Conservation (phyloP, 2,113 vertebrate genomes). For the Scomber colias region DNA sequence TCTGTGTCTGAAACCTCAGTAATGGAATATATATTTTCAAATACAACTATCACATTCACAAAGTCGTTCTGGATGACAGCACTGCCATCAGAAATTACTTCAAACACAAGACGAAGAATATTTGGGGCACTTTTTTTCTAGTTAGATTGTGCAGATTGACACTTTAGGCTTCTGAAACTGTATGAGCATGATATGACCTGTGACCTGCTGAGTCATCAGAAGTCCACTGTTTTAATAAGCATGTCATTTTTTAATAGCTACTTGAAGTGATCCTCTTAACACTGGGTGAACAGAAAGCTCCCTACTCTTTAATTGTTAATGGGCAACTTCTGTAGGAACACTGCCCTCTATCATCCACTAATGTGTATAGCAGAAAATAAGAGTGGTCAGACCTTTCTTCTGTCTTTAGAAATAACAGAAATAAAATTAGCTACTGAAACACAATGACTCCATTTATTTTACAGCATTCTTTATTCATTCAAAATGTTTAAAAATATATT, state of each 20-base stretch:
- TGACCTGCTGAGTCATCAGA: constrained; percentile 10
- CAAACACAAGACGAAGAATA: not conserved
- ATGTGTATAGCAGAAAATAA: not conserved
- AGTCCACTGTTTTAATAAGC: constrained; percentile 4
- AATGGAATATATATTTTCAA: constrained; percentile 5
- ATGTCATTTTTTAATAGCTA: not conserved
- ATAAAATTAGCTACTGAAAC: not conserved
- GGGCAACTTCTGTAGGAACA: not conserved
- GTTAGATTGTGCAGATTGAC: too few relatives aligned
- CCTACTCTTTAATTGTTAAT: not conserved
- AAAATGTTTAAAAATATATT: constrained; percentile 68
- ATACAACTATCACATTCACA: not conserved
- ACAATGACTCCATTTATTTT: not conserved
- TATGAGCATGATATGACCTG: not conserved
- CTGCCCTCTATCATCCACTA: constrained; percentile 41
- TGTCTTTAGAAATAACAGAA: not conserved
- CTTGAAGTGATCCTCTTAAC: constrained; percentile 16
- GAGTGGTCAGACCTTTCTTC: not conserved
- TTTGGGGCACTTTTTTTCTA: not conserved
- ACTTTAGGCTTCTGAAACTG: not conserved
- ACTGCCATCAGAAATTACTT: not conserved
- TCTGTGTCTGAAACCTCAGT: not conserved
- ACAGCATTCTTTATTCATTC: constrained; percentile 73
- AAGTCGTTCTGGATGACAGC: not conserved
- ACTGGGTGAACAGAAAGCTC: not conserved